Conservation (phyloP, 2,888 invertebrate genomes). For the Trachelus tabidus region DNA sequence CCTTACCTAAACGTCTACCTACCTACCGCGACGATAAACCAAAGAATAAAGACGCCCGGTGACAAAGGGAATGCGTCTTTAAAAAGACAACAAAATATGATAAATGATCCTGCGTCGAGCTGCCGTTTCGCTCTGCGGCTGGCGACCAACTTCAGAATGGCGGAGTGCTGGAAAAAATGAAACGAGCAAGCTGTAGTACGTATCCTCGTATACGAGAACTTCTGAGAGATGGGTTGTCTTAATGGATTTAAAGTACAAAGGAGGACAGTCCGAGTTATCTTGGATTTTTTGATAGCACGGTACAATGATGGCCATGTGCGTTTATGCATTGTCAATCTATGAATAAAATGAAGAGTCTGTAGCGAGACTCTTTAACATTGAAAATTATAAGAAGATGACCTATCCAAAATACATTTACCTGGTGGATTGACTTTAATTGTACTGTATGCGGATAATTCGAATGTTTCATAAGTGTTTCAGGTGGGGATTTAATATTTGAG, state of each 20-base stretch:
- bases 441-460: background rate
- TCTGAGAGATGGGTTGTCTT: background rate
- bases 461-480: background rate
- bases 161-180: conserved; percentile 5
- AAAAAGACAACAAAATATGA: conserved; percentile 57
- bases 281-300: background rate
- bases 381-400: background rate
- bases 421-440: background rate
- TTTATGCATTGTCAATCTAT: background rate
- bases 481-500: background rate
- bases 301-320: background rate
- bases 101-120: conserved; percentile 49
- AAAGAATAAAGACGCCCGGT: conserved; percentile 50
- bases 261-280: background rate
- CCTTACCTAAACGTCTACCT: conserved; percentile 23
- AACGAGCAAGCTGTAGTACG: background rate
- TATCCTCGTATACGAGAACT: background rate
- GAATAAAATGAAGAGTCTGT: background rate
- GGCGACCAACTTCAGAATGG: conserved; percentile 1
- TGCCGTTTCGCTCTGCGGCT: conserved; percentile 26
- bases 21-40: conserved; percentile 56
- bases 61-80: conserved; percentile 55
- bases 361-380: background rate
- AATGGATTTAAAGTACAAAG: background rate
- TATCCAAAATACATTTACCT: background rate